Conservation (phyloP, 2,113 vertebrate species). For the Cryptomyrus ogoouensis region DNA sequence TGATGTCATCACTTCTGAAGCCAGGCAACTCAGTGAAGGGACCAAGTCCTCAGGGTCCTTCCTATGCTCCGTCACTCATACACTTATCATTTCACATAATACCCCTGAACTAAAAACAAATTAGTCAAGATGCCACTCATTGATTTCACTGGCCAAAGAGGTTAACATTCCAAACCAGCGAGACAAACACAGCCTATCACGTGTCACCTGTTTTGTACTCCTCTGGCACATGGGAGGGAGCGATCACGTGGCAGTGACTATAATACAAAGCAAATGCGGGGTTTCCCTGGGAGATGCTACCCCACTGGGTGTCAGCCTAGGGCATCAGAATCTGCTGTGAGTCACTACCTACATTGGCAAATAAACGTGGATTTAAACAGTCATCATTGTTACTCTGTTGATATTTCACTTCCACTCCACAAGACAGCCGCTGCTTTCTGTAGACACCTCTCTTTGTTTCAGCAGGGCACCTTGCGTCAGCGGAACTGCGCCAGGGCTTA, state of each 20-base stretch:
- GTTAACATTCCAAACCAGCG: background rate
- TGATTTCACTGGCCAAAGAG: constrained; percentile 3
- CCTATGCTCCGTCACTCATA: background rate
- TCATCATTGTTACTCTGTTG: background rate
- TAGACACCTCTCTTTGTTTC: background rate
- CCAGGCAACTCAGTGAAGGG: background rate
- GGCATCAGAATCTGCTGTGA: background rate
- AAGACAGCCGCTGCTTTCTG: background rate
- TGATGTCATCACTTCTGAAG: constrained; percentile 18
- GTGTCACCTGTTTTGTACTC: background rate
- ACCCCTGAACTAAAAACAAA: background rate
- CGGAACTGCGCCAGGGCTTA: background rate
- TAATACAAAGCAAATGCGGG: background rate
- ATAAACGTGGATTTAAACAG: background rate
- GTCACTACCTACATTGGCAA: background rate
- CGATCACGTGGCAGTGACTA: background rate
- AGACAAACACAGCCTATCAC: background rate
- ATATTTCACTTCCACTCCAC: background rate
- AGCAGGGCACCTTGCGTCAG: background rate
- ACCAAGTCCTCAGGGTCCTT: background rate
- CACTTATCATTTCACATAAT: background rate
- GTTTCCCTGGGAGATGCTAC: background rate
- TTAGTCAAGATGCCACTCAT: background rate
- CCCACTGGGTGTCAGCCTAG: background rate
- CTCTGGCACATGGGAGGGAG: background rate